Evolutionary conservation across 2,888 invertebrate genomes (phyloP), one percentile per base, ranked within the genome.

Genomic region (Caenorhabditis sp.): DNA sequence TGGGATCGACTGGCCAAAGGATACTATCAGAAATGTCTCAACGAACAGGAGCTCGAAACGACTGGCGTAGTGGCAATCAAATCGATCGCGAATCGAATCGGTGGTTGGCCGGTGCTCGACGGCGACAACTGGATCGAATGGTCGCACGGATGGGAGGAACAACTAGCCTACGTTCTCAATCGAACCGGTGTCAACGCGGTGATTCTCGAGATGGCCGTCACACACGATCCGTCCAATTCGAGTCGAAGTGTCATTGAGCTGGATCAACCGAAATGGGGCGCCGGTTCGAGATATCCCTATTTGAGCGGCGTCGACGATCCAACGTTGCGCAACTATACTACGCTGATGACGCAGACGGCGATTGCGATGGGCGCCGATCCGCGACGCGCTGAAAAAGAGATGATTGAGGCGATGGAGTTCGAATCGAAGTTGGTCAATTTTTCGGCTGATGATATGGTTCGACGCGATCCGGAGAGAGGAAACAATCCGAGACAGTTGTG

Each of bases 101-200:
- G 88, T 19, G 87, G 88, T 8, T 87, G 87, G 87, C 88, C 87
- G 19, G 79, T 86, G 17, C 62, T 88, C 31, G 69, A 75, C 27
- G 77, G 70, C 3, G 62, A 70, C 24, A 73, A 77, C 55, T 84
- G 83, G 83, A 64, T 65, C 23, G 81, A 78, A 58, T 87, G 87
- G 84, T 31, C 62, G 19, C 77, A 81, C 37, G 61, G 69, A 14
- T 84, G 83, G 83, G 87, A 85, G 55, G 77, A 83, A 61, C 83
- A 83, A 60, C 58, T 86, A 27, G 83, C 81, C 0, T 31, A 76
- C 1, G 79, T 87, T 8, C 76, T 86, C 64, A 85, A 86, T 64
- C 65, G 67, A 58, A 85, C 82, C 19, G 84, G 81, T 14, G 80
- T 84, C n/a, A 83, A 81, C 36, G 83, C 86, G 21, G 76, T 87